Evolutionary conservation across 2,113 vertebrate species (phyloP).

Genomic region (Heterocephalus glaber): DNA sequence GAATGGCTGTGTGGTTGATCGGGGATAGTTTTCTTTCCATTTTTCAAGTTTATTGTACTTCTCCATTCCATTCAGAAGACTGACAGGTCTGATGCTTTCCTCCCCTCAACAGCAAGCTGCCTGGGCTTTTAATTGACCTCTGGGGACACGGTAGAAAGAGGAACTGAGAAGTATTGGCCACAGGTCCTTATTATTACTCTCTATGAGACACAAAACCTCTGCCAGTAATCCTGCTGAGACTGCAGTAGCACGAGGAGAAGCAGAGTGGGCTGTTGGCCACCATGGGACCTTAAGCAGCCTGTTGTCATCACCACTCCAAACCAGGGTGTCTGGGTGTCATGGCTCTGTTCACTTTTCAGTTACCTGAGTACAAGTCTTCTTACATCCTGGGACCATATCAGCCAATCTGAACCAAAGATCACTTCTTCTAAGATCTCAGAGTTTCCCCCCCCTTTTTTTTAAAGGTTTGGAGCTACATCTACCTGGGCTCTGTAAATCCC

Average conservation of each 20-base stretch:
- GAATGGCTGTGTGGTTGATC: neutral
- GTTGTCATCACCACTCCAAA: neutral
- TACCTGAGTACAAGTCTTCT: neutral
- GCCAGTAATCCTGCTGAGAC: neutral
- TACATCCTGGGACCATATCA: neutral
- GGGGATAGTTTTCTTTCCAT: neutral
- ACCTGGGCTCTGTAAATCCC: neutral
- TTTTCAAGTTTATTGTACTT: slow-evolving; percentile 4
- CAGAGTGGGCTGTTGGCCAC: neutral
- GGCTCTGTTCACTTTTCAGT: neutral
- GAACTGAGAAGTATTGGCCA: neutral
- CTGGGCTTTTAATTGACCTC: neutral
- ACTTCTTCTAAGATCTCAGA: neutral
- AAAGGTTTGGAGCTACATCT: neutral
- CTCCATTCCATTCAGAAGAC: neutral
- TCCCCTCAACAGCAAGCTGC: neutral
- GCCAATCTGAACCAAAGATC: neutral
- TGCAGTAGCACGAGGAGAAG: neutral
- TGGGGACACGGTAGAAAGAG: neutral
- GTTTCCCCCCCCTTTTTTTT: neutral
- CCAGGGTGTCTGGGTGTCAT: neutral
- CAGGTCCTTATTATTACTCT: neutral
- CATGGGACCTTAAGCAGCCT: neutral
- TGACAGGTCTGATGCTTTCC: neutral
- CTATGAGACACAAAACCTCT: neutral